These are phyloP conservation scores for Schlechtendalia chinensis DNA, from an alignment of 1,140 invertebrate species.

Conservation along the genomic window DNA sequence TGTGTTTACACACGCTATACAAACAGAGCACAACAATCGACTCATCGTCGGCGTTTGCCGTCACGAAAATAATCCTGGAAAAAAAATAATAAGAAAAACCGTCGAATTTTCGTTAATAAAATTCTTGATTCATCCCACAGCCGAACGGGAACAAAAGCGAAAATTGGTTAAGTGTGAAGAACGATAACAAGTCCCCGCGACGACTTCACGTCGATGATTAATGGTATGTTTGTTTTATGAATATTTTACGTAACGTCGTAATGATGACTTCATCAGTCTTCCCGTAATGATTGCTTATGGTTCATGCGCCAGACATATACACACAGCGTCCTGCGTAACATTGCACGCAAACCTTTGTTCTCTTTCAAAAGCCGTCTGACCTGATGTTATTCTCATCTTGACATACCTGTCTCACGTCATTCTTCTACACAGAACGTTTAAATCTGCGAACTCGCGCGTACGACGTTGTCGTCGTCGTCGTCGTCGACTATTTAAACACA, in stretches of 20 bases:
- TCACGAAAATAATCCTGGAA: not conserved
- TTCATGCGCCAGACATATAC: too few relatives aligned
- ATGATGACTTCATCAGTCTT: too few relatives aligned
- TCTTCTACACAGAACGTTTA: too few relatives aligned
- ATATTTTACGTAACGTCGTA: not conserved
- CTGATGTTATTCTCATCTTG: not conserved
- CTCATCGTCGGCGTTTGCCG: conserved; percentile 32
- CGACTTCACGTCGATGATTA: conserved; percentile 8
- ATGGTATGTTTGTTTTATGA: not conserved
- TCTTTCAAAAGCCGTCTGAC: not conserved
- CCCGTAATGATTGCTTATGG: too few relatives aligned
- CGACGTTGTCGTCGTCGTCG: too few relatives aligned
- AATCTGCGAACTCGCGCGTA: too few relatives aligned
- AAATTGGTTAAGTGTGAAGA: conserved; percentile 31
- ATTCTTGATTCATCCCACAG: not conserved
- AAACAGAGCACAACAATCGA: conserved; percentile 27
- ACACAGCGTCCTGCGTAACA: not conserved
- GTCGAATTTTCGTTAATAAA: conserved; percentile 35
- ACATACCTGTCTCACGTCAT: too few relatives aligned
- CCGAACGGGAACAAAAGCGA: not conserved
- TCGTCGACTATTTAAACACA: too few relatives aligned
- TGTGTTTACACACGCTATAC: not conserved
- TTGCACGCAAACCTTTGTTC: not conserved
- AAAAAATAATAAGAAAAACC: not conserved
- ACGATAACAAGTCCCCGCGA: conserved; percentile 14